A percentile compares a stretch with the other conserved stretches of the same genome.
Conservation (phyloP, 2,113 vertebrate genomes). For the Planiliza haematocheilus region DNA sequence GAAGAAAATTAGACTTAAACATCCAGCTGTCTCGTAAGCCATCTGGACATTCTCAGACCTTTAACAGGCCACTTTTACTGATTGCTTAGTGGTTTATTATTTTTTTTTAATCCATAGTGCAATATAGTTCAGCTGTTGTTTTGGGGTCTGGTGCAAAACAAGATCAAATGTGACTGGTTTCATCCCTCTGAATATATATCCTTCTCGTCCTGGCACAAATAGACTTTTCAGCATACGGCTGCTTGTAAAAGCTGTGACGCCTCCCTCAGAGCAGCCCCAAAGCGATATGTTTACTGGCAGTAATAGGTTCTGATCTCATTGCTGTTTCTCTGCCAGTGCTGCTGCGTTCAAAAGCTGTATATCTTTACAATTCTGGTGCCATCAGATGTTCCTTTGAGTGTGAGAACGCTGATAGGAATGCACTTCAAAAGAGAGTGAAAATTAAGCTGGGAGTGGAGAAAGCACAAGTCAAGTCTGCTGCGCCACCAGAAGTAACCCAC, state of each 20-base stretch:
- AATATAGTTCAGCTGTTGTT: constrained; percentile 12
- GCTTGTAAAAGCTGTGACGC: constrained; percentile 17
- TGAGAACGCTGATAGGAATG: neutral
- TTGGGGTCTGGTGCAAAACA: neutral
- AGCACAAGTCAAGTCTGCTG: constrained; percentile 9
- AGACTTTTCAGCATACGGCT: constrained; percentile 28
- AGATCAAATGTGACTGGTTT: constrained; percentile 28
- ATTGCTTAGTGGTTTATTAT: neutral
- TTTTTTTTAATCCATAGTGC: neutral
- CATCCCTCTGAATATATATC: constrained; percentile 8
- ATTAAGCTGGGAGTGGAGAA: constrained; percentile 2
- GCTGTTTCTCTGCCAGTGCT: constrained; percentile 31
- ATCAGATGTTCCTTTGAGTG: constrained; percentile 18
- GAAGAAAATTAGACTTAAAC: neutral
- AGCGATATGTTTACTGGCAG: constrained; percentile 27
- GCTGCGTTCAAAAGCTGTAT: constrained; percentile 26
- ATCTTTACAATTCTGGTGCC: constrained; percentile 13
- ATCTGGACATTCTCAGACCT: neutral
- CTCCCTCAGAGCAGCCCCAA: constrained; percentile 28
- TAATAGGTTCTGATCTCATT: constrained; percentile 46
- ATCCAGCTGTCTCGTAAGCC: neutral
- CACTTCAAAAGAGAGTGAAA: neutral
- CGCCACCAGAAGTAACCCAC: constrained; percentile 32
- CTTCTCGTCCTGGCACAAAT: constrained; percentile 29
- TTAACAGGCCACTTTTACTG: neutral